These are phyloP conservation scores for Zeugodacus cucurbitae DNA, from an alignment of 1,140 invertebrate genomes.

Conservation along the genomic window DNA sequence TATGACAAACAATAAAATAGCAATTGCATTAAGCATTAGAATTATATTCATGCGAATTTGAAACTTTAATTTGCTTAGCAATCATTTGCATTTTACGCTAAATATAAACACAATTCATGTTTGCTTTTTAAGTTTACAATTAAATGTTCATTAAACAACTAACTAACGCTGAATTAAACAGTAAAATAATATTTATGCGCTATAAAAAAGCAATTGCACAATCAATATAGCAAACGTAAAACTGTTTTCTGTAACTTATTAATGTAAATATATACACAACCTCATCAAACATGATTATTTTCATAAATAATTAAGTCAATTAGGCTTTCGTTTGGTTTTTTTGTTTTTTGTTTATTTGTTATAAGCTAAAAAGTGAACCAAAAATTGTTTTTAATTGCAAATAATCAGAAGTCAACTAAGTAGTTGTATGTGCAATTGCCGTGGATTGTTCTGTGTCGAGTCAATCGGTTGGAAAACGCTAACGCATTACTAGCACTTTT, in stretches of 20 bases:
- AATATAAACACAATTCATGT: not conserved
- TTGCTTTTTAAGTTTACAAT: not conserved
- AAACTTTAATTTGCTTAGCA: not conserved
- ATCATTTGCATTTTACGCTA: not conserved
- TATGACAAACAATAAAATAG: too few species aligned
- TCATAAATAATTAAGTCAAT: not conserved
- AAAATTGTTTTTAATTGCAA: not conserved
- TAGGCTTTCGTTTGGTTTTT: not conserved
- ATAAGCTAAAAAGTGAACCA: not conserved
- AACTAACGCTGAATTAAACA: not conserved
- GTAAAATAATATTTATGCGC: not conserved
- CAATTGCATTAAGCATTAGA: too few species aligned
- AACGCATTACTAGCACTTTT: not conserved
- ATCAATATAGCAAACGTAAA: too few species aligned
- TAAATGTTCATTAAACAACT: not conserved
- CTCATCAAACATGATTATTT: not conserved
- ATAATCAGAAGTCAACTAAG: not conserved
- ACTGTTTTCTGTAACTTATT: too few species aligned
- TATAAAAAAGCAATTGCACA: not conserved
- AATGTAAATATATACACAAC: not conserved
- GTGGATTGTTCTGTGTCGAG: not conserved
- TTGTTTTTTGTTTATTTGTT: too few species aligned
- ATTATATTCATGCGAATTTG: not conserved
- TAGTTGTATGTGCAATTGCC: too few species aligned
- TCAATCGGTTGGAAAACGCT: not conserved